Conservation (phyloP, 2,888 invertebrate species). For the Coleophora flavipennella region DNA sequence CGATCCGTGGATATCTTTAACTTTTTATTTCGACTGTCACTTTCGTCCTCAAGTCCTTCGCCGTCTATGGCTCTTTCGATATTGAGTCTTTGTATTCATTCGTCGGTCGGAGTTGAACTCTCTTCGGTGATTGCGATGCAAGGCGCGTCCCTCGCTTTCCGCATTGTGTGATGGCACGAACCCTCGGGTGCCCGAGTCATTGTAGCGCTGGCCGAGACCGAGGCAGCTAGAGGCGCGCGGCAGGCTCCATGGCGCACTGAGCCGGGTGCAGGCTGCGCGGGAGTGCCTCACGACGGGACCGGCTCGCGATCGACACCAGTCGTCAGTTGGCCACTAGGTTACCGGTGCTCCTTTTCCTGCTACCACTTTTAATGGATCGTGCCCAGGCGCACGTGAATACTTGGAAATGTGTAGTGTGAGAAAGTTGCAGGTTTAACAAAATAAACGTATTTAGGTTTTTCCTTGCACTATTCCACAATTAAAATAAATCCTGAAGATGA, state of each 20-base stretch:
- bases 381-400: slow-evolving; percentile 2
- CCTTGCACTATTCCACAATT: too few relatives aligned
- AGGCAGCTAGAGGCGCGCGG: background rate
- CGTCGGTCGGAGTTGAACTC: slow-evolving; percentile 52
- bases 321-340: slow-evolving; percentile 71
- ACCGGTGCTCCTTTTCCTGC: slow-evolving; percentile 69
- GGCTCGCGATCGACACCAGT: slow-evolving; percentile 49
- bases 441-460: too few relatives aligned
- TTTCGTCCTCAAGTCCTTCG: slow-evolving; percentile 45
- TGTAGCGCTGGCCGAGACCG: slow-evolving; percentile 24
- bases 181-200: slow-evolving; percentile 21
- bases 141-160: slow-evolving; percentile 55
- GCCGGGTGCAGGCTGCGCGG: slow-evolving; percentile 37
- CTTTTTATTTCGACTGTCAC: too few relatives aligned
- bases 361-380: slow-evolving; percentile 50
- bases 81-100: slow-evolving; percentile 56
- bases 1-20: slow-evolving; percentile 14
- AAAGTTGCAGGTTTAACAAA: too few relatives aligned
- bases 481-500: too few relatives aligned
- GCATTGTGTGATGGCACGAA: slow-evolving; percentile 42
- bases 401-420: background rate
- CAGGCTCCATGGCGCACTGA: slow-evolving; percentile 14
- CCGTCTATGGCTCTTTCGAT: slow-evolving; percentile 40
- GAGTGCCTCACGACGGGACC: slow-evolving; percentile 58
- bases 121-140: slow-evolving; percentile 63